Conservation (phyloP, 2,888 invertebrate species). For the Parnassius glacialis region DNA sequence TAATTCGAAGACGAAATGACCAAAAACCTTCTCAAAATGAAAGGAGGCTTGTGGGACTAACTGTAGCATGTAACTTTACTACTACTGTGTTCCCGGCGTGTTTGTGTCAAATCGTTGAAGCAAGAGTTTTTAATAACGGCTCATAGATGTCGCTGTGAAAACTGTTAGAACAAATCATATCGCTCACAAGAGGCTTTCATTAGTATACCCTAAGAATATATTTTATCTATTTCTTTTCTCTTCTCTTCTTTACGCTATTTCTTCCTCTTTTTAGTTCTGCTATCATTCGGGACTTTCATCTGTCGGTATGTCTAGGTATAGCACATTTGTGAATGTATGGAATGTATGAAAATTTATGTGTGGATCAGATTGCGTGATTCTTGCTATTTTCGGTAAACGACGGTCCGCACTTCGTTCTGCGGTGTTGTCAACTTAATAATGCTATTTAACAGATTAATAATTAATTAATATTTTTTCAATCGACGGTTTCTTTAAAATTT, state of each 20-base stretch:
- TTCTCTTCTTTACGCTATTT: not conserved
- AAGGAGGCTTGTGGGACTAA: too few relatives aligned
- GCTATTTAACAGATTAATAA: not conserved
- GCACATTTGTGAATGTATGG: not conserved
- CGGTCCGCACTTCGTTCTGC: too few relatives aligned
- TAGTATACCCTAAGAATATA: not conserved
- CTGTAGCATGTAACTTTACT: too few relatives aligned
- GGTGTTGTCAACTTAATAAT: not conserved
- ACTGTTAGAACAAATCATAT: too few relatives aligned
- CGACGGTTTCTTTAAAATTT: constrained; percentile 34
- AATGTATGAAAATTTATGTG: not conserved
- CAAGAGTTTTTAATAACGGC: too few relatives aligned
- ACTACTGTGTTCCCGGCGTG: too few relatives aligned
- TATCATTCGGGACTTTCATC: not conserved
- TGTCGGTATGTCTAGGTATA: not conserved
- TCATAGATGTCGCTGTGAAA: too few relatives aligned
- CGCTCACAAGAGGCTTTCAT: not conserved
- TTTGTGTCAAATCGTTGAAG: too few relatives aligned
- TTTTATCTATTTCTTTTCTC: not conserved
- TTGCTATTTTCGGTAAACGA: not conserved
- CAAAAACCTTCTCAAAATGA: too few relatives aligned
- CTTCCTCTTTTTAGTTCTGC: constrained; percentile 1
- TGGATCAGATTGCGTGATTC: not conserved
- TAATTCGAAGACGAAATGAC: too few relatives aligned
- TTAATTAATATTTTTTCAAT: not conserved